Percentiles rank a stretch among this genome's conserved stretches.
Conservation (phyloP, 1,140 invertebrate species). For the Diorhabda carinulata region DNA sequence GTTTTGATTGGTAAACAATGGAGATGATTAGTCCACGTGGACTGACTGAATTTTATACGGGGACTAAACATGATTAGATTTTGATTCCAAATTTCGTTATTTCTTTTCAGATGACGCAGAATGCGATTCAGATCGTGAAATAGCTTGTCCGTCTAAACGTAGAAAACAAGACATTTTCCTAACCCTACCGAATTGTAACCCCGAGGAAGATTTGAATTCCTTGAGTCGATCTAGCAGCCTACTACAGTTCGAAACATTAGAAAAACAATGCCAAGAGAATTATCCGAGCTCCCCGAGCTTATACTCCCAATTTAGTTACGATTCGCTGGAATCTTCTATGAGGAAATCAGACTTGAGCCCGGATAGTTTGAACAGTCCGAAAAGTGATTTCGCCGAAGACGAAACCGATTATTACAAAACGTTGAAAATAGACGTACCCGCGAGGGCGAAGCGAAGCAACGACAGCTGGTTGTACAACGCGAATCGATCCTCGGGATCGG, state of each 20-base stretch:
- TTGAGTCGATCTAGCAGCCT: conserved; percentile 69
- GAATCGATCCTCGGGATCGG: conserved; percentile 28
- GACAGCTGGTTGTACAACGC: conserved; percentile 34
- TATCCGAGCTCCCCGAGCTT: conserved; percentile 49
- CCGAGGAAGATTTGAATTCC: conserved; percentile 53
- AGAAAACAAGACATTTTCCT: conserved; percentile 55
- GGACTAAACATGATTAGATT: no score
- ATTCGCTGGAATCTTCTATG: conserved; percentile 52
- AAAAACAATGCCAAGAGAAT: conserved; percentile 59
- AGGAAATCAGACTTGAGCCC: conserved; percentile 50
- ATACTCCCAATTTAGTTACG: conserved; percentile 53
- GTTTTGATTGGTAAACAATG: no score
- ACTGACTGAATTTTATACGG: no score
- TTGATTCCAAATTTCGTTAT: conserved; percentile 1
- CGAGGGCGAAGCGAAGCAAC: conserved; percentile 27
- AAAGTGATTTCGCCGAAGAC: conserved; percentile 23
- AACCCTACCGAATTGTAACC: conserved; percentile 42
- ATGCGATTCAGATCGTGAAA: conserved; percentile 69
- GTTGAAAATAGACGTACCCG: conserved; percentile 35
- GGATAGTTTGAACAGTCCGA: conserved; percentile 51
- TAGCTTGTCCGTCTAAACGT: conserved; percentile 74
- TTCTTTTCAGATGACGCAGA: conserved; percentile 50
- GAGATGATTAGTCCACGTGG: no score
- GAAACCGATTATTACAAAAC: conserved; percentile 39
- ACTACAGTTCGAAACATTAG: conserved; percentile 75